These are phyloP conservation scores for Ctenochaetus hawaiiensis DNA, from an alignment of 2,797 vertebrate genomes.

Conservation along the genomic window DNA sequence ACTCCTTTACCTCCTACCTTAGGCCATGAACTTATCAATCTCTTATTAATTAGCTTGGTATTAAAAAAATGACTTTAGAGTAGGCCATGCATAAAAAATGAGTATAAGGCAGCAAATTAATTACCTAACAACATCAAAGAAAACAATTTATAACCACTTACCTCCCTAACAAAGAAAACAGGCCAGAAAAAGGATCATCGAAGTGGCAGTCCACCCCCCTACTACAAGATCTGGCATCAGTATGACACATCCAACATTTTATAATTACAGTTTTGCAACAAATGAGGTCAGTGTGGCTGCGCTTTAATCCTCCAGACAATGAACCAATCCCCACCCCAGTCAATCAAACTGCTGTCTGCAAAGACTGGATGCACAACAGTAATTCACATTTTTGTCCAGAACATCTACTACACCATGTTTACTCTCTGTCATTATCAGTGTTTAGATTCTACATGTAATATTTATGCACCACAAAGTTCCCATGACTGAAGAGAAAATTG, in stretches of 20 bases:
- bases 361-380: slow-evolving; percentile 15
- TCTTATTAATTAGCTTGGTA: slow-evolving; percentile 9
- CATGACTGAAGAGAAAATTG: not conserved
- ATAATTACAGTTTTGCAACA: slow-evolving; percentile 61
- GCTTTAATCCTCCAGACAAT: slow-evolving; percentile 31
- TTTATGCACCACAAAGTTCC: slow-evolving; percentile 10
- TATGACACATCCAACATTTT: slow-evolving; percentile 61
- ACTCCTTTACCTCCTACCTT: no score
- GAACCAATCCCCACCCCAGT: slow-evolving; percentile 35
- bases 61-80: slow-evolving; percentile 1
- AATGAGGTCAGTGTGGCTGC: slow-evolving; percentile 54
- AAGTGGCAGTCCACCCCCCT: slow-evolving; percentile 9
- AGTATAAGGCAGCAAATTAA: slow-evolving; percentile 19
- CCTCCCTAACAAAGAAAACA: slow-evolving; percentile 1
- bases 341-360: slow-evolving; percentile 35
- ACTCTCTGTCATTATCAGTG: slow-evolving; percentile 13
- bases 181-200: slow-evolving; percentile 24
- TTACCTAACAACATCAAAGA: slow-evolving; percentile 25
- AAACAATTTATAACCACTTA: slow-evolving; percentile 26
- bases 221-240: slow-evolving; percentile 30
- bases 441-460: slow-evolving; percentile 7
- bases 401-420: slow-evolving; percentile 1
- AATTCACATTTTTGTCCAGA: slow-evolving; percentile 26
- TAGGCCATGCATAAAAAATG: not conserved
- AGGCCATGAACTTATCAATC: not conserved